Conservation (phyloP, 1,140 invertebrate species). For the Tetraneura akinire region DNA sequence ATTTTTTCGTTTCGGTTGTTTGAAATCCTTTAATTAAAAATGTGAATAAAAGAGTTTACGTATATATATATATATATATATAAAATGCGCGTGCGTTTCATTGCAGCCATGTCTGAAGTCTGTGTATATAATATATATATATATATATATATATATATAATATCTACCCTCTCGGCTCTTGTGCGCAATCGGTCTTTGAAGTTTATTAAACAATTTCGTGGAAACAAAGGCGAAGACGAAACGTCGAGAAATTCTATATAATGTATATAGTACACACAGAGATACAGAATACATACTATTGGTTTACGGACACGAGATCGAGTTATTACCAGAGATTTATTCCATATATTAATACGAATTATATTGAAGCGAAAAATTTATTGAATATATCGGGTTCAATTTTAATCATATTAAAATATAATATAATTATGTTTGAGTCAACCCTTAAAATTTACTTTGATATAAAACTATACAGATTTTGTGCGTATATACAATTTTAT, state of each 20-base stretch:
- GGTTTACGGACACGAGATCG: no score
- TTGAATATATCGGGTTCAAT: no score
- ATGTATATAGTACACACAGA: background rate
- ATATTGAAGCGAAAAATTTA: no score
- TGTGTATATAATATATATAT: background rate
- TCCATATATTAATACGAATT: no score
- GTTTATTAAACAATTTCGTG: slow-evolving; percentile 11
- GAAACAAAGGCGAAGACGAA: background rate
- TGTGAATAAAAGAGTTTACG: background rate
- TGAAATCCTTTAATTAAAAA: slow-evolving; percentile 35
- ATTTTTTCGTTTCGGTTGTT: slow-evolving; percentile 8
- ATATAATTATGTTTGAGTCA: no score
- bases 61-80: background rate
- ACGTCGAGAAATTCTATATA: background rate
- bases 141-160: background rate
- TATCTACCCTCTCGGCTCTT: background rate
- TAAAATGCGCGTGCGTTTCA: background rate
- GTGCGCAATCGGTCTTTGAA: background rate
- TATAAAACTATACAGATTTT: no score
- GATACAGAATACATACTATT: no score
- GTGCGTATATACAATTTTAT: no score
- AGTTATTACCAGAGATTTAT: no score
- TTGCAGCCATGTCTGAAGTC: background rate
- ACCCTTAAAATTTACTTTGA: no score
- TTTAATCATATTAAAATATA: no score